Evolutionary conservation across 2,888 invertebrate genomes (phyloP).

Genomic region (Cheilosia urbana): DNA sequence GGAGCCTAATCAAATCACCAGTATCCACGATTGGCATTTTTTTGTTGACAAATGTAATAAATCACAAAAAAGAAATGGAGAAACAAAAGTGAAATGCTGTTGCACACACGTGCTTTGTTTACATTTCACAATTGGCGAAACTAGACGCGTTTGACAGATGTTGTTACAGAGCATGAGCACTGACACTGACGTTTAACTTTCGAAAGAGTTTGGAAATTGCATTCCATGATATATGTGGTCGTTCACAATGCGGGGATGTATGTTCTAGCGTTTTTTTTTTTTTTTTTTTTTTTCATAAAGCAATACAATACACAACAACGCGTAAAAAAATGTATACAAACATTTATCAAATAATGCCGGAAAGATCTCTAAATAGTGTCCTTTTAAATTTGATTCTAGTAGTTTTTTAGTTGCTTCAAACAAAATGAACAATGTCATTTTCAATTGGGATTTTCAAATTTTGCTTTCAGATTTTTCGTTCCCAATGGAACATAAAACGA

Average conservation of each 20-base stretch:
- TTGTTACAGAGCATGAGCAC: no score
- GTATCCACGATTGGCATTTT: constrained; percentile 81
- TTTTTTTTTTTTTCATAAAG: no score
- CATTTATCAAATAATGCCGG: no score
- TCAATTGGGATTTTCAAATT: no score
- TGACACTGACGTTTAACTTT: background rate
- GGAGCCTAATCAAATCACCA: constrained; percentile 85
- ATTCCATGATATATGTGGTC: background rate
- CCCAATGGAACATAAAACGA: no score
- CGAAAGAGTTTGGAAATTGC: background rate
- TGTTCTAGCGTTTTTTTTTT: no score
- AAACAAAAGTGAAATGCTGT: constrained; percentile 31
- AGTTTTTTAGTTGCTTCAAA: background rate
- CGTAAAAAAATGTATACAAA: no score
- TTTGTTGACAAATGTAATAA: constrained; percentile 31
- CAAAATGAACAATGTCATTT: background rate
- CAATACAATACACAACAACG: no score
- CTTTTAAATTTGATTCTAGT: no score
- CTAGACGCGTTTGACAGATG: constrained; percentile 40
- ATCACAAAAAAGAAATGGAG: constrained; percentile 14
- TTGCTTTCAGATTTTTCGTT: no score
- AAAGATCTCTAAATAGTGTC: no score
- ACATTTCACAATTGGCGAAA: constrained; percentile 69
- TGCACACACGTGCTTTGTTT: constrained; percentile 75
- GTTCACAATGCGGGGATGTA: no score